Conservation (phyloP, 2,113 vertebrate genomes). For the Steatornis caripensis region DNA sequence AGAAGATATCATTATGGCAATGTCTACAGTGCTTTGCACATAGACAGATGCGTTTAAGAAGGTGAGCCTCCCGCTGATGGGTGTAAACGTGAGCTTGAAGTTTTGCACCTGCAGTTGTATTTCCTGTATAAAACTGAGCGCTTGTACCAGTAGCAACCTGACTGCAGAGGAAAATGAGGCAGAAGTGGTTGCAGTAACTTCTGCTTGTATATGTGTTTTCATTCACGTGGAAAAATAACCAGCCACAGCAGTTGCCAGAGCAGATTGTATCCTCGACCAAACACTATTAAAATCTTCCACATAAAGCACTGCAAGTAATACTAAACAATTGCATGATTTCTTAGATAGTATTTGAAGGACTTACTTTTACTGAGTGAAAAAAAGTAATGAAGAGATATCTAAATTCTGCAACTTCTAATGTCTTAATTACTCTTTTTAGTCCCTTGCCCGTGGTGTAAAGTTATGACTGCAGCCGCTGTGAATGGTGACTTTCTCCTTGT, state of each 20-base stretch:
- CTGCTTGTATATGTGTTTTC: background rate
- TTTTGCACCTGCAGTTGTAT: slow-evolving; percentile 47
- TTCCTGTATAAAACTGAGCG: background rate
- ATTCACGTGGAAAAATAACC: slow-evolving; percentile 28
- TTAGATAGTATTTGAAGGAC: background rate
- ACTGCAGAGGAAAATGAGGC: slow-evolving; percentile 32
- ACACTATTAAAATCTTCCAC: background rate
- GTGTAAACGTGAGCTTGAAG: slow-evolving; percentile 31
- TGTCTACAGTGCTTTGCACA: slow-evolving; percentile 51
- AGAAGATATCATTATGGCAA: background rate
- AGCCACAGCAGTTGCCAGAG: background rate
- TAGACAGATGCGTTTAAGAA: slow-evolving; percentile 30
- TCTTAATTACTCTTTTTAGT: background rate
- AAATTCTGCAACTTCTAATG: background rate
- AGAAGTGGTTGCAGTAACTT: background rate
- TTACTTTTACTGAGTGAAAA: background rate
- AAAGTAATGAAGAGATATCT: background rate
- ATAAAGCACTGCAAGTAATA: background rate
- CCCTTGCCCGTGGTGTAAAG: background rate
- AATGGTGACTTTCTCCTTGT: background rate
- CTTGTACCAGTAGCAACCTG: background rate
- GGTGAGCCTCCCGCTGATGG: slow-evolving; percentile 33
- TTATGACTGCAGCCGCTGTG: background rate
- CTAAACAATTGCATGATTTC: background rate
- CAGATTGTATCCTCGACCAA: background rate